These are phyloP conservation scores for Drosophila suboccidentalis DNA, from an alignment of 2,888 invertebrate species.

Conservation along the genomic window DNA sequence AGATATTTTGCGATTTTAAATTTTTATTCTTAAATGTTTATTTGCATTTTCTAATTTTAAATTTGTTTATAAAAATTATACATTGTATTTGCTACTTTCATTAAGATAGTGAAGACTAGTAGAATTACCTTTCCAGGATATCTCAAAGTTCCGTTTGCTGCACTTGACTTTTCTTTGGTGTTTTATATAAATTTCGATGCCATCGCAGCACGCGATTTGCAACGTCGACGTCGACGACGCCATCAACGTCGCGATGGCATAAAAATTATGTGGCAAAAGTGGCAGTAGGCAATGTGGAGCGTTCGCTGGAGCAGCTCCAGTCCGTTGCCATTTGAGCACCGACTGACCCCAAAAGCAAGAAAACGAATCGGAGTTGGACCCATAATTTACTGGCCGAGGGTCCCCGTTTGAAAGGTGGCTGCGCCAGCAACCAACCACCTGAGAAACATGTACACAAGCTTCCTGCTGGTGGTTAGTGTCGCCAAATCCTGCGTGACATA, in stretches of 20 bases:
- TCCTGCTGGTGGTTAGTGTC: constrained; percentile 83
- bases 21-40: too few relatives aligned
- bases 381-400: constrained; percentile 57
- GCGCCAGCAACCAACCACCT: constrained; percentile 26
- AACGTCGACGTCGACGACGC: constrained; percentile 46
- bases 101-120: too few relatives aligned
- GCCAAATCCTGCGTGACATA: constrained; percentile 50
- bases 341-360: constrained; percentile 70
- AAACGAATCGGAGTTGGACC: constrained; percentile 33
- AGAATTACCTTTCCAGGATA: constrained; percentile 31
- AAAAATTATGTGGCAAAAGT: constrained; percentile 75
- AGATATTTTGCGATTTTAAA: too few relatives aligned
- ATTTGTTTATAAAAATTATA: too few relatives aligned
- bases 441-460: constrained; percentile 79
- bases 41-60: too few relatives aligned
- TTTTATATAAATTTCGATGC: constrained; percentile 60
- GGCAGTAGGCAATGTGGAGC: constrained; percentile 70
- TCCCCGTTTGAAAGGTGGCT: constrained; percentile 3
- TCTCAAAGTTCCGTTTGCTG: constrained; percentile 5
- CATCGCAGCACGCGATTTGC: constrained; percentile 71
- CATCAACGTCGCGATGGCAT: constrained; percentile 54
- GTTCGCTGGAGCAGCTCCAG: constrained; percentile 60
- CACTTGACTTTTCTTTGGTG: constrained; percentile 16
- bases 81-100: too few relatives aligned
- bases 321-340: constrained; percentile 44